phyloP scores from a whole-genome alignment of 2,797 vertebrate species.

The Geotrypetes seraphini region DNA sequence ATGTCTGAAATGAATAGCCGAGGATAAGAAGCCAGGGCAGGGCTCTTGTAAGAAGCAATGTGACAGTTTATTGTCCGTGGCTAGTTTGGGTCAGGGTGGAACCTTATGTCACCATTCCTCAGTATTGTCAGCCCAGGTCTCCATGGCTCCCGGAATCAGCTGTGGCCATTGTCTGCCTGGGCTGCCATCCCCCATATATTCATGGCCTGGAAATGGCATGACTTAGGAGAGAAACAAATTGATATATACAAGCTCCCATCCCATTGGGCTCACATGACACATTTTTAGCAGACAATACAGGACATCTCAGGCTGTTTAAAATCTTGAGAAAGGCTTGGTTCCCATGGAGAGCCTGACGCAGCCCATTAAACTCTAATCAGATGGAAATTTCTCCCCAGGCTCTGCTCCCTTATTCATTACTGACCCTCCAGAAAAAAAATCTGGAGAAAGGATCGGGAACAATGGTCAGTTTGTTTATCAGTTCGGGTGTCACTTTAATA shows the following conservation, averaged over 20 bases:
- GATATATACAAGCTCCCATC: constrained; percentile 77
- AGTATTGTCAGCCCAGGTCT: constrained; percentile 64
- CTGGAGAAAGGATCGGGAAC: constrained; percentile 57
- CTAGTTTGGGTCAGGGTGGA: constrained; percentile 63
- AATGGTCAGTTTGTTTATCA: constrained; percentile 91
- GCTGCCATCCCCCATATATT: constrained; percentile 82
- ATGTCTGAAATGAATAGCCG: constrained; percentile 68
- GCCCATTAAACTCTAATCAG: constrained; percentile 88
- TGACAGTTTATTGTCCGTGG: constrained; percentile 64
- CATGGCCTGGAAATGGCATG: constrained; percentile 65
- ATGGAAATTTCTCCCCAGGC: constrained; percentile 74
- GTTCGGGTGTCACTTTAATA: constrained; percentile 86
- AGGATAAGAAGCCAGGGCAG: constrained; percentile 40
- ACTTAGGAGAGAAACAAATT: constrained; percentile 87
- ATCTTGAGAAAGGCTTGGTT: constrained; percentile 83
- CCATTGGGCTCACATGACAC: constrained; percentile 71
- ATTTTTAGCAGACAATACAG: constrained; percentile 76
- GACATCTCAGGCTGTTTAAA: constrained; percentile 79
- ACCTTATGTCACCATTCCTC: constrained; percentile 92
- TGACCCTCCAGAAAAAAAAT: constrained; percentile 34
- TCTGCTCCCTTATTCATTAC: constrained; percentile 41
- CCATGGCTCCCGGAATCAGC: constrained; percentile 81
- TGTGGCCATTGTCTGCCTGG: constrained; percentile 62
- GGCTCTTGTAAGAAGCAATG: constrained; percentile 43
- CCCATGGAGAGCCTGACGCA: constrained; percentile 65